phyloP scores from a whole-genome alignment of 2,113 vertebrate genomes.

The Uropsilus gracilis region DNA sequence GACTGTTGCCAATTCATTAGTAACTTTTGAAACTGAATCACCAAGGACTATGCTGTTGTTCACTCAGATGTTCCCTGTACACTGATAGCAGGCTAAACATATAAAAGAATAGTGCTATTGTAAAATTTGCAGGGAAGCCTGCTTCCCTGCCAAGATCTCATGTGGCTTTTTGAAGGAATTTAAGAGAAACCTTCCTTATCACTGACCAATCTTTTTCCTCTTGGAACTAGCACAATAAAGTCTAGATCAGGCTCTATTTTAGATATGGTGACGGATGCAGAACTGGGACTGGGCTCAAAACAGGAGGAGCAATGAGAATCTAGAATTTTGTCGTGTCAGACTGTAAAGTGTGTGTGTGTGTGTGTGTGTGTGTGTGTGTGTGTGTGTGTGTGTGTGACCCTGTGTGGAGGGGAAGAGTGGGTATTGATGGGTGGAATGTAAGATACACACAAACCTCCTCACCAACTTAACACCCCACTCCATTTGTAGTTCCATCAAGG shows the following conservation, averaged over 20 bases:
- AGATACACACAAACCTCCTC: background rate
- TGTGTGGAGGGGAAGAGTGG: background rate
- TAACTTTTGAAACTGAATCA: constrained; percentile 28
- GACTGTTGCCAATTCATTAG: background rate
- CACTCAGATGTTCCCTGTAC: background rate
- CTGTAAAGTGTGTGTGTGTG: no score
- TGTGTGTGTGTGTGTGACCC: background rate
- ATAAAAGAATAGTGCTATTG: constrained; percentile 14
- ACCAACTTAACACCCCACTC: background rate
- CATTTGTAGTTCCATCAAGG: background rate
- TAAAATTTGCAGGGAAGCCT: background rate
- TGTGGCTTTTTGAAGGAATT: background rate
- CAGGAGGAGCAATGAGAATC: background rate
- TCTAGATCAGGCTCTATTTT: background rate
- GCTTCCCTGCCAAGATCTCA: background rate
- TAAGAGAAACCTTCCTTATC: background rate
- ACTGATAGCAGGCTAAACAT: background rate
- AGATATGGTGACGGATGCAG: background rate
- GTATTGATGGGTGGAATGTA: no score
- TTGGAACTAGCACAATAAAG: background rate
- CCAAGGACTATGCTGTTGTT: constrained; percentile 42
- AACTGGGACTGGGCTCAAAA: background rate
- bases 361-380: no score
- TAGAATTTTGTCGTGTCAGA: background rate
- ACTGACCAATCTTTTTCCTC: background rate